Conservation (phyloP, 2,888 invertebrate genomes). For the Octonoba sinensis region DNA sequence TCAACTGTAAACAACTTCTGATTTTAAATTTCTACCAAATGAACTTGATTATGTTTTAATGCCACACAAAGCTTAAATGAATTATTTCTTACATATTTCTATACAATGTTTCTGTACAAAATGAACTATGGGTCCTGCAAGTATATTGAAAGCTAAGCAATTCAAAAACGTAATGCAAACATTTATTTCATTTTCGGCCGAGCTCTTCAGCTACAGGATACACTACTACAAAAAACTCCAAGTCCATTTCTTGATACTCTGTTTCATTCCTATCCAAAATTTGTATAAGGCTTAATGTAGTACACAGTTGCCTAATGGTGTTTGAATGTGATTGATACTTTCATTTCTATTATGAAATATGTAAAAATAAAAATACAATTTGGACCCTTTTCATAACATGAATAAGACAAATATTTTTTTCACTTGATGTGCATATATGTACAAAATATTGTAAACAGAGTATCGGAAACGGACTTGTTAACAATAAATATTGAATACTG, state of each 20-base stretch:
- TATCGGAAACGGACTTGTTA: constrained; percentile 26
- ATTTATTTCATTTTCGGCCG: constrained; percentile 48
- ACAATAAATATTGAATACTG: constrained; percentile 27
- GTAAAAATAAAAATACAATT: too few relatives aligned
- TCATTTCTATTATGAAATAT: neutral
- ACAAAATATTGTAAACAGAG: too few relatives aligned
- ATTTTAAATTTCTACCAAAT: neutral
- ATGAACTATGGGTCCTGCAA: too few relatives aligned
- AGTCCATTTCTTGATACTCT: constrained; percentile 17
- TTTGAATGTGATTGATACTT: neutral
- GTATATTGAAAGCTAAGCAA: constrained; percentile 3
- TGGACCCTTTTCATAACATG: too few relatives aligned
- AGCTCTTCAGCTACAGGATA: constrained; percentile 53
- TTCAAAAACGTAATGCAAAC: constrained; percentile 18
- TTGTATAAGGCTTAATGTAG: neutral
- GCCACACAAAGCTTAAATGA: neutral
- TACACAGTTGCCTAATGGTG: neutral
- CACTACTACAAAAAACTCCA: constrained; percentile 13
- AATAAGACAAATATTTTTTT: too few relatives aligned
- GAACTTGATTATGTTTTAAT: neutral
- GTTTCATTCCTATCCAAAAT: too few relatives aligned
- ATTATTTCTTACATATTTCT: too few relatives aligned
- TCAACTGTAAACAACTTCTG: constrained; percentile 42
- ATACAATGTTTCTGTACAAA: too few relatives aligned
- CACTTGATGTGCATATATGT: too few relatives aligned